These are phyloP conservation scores for Thecocarcelia acutangulata DNA, from an alignment of 2,888 invertebrate species.

Conservation along the genomic window DNA sequence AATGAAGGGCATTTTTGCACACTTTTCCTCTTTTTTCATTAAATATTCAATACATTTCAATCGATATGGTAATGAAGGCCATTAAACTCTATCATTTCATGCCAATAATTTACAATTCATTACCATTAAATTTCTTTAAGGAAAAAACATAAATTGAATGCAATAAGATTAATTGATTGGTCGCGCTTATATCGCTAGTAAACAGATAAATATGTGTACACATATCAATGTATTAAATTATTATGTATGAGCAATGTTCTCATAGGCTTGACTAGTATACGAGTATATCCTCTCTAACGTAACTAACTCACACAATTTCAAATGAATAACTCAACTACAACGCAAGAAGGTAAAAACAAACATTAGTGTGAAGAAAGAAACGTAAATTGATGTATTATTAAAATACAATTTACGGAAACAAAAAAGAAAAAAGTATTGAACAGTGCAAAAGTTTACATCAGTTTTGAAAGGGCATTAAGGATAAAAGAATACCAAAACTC, in stretches of 20 bases:
- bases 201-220: too few species aligned
- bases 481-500: too few species aligned
- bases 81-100: neutral
- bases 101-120: slow-evolving; percentile 17
- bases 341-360: neutral
- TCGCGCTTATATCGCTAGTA: neutral
- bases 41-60: slow-evolving; percentile 4
- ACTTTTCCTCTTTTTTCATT: neutral
- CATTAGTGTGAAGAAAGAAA: neutral
- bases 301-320: too few species aligned
- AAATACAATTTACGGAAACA: slow-evolving; percentile 31
- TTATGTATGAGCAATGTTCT: neutral
- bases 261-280: too few species aligned
- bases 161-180: slow-evolving; percentile 21
- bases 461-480: too few species aligned
- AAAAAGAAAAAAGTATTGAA: neutral
- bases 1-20: neutral
- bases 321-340: too few species aligned
- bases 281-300: too few species aligned
- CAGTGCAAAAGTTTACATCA: neutral
- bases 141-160: slow-evolving; percentile 5
- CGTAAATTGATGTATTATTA: slow-evolving; percentile 33
- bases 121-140: neutral
- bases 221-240: too few species aligned
- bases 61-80: slow-evolving; percentile 5